Percentiles rank a stretch among this genome's conserved stretches.
Conservation (phyloP, 2,113 vertebrate genomes). For the Trinectes maculatus region DNA sequence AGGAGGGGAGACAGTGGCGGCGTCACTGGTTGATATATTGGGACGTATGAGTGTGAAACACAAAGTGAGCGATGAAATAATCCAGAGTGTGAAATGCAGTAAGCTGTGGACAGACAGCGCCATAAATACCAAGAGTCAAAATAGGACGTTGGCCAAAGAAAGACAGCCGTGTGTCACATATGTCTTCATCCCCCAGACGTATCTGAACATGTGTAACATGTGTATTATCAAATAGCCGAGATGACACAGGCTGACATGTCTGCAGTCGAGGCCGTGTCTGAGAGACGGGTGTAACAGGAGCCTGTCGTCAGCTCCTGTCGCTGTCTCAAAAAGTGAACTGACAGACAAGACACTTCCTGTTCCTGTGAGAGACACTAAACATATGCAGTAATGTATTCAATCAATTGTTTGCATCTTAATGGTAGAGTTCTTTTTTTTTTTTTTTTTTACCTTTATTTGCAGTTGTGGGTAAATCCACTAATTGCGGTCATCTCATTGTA, state of each 20-base stretch:
- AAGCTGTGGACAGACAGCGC: constrained; percentile 78
- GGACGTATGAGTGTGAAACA: constrained; percentile 63
- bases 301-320: constrained; percentile 59
- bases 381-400: no score
- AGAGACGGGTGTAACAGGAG: constrained; percentile 36
- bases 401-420: neutral
- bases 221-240: constrained; percentile 62
- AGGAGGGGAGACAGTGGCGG: constrained; percentile 18
- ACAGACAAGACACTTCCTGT: constrained; percentile 16
- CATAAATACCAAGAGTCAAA: constrained; percentile 61
- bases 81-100: constrained; percentile 75
- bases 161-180: constrained; percentile 46
- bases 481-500: no score
- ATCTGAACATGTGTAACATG: constrained; percentile 76
- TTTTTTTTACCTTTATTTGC: no score
- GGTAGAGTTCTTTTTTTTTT: no score
- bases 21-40: constrained; percentile 77
- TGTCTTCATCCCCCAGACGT: constrained; percentile 67
- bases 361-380: constrained; percentile 1
- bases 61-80: constrained; percentile 76
- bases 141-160: constrained; percentile 54
- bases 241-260: constrained; percentile 57
- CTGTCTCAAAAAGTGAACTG: constrained; percentile 25
- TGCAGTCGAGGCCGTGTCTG: constrained; percentile 14
- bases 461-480: no score